Evolutionary conservation across 2,797 vertebrate genomes (phyloP).

Genomic region (Perdix hodgsoniae): DNA sequence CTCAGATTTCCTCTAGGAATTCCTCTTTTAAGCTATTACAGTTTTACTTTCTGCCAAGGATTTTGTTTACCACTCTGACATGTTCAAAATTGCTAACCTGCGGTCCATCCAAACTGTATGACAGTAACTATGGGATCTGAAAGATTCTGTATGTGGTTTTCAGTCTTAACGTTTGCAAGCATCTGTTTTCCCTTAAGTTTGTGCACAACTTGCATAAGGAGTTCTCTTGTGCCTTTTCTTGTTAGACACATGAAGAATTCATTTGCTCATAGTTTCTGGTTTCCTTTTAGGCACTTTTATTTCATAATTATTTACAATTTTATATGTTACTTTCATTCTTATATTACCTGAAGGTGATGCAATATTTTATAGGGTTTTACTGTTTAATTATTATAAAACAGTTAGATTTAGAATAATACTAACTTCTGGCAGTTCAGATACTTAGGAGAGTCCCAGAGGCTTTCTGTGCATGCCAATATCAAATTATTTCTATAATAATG

Average conservation of each 20-base stretch:
- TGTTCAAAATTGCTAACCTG: not conserved
- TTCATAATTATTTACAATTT: not conserved
- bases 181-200: not conserved
- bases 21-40: constrained; percentile 19
- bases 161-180: not conserved
- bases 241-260: not conserved
- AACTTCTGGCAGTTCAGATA: not conserved
- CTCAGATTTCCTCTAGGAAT: constrained; percentile 57
- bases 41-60: constrained; percentile 15
- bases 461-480: not conserved
- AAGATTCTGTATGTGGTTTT: constrained; percentile 3
- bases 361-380: not conserved
- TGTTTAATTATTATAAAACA: not conserved
- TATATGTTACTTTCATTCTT: not conserved
- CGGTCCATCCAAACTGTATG: not conserved
- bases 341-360: not conserved
- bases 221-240: not conserved
- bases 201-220: not conserved
- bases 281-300: not conserved
- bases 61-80: constrained; percentile 47
- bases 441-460: not conserved
- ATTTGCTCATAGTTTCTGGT: not conserved
- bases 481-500: constrained; percentile 5
- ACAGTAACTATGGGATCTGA: not conserved
- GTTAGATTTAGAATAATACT: not conserved